Evolutionary conservation across 2,888 invertebrate species (phyloP).

Genomic region (Calephelis perditalis): DNA sequence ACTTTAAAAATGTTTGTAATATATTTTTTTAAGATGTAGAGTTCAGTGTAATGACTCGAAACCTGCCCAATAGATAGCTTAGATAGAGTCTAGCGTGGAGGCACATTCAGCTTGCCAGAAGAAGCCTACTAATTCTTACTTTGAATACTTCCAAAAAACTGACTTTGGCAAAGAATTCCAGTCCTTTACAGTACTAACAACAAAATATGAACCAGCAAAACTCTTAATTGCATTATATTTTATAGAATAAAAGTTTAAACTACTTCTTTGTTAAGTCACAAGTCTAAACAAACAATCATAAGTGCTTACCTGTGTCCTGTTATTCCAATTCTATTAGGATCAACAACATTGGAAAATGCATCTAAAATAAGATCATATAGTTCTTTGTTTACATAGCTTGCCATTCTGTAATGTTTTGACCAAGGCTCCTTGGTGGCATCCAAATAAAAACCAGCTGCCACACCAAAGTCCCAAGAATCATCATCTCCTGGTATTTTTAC

Average conservation of each 20-base stretch:
- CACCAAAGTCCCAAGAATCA: slow-evolving; percentile 96
- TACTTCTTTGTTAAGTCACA: not conserved
- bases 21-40: too few species aligned
- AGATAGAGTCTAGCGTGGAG: too few species aligned
- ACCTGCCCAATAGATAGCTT: too few species aligned
- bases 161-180: too few species aligned
- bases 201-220: too few species aligned
- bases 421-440: slow-evolving; percentile 95
- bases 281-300: not conserved
- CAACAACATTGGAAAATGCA: slow-evolving; percentile 81
- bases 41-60: too few species aligned
- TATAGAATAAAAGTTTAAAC: not conserved
- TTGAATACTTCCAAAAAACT: too few species aligned
- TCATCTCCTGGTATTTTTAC: slow-evolving; percentile 94
- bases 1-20: too few species aligned
- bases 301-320: slow-evolving; percentile 85
- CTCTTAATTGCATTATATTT: not conserved
- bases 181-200: too few species aligned
- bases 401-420: slow-evolving; percentile 96
- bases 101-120: too few species aligned
- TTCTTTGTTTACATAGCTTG: slow-evolving; percentile 93
- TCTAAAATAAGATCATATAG: slow-evolving; percentile 84
- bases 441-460: slow-evolving; percentile 96
- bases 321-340: slow-evolving; percentile 82
- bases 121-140: too few species aligned